phyloP scores from a whole-genome alignment of 2,888 invertebrate genomes.

The Nomada fabriciana region DNA sequence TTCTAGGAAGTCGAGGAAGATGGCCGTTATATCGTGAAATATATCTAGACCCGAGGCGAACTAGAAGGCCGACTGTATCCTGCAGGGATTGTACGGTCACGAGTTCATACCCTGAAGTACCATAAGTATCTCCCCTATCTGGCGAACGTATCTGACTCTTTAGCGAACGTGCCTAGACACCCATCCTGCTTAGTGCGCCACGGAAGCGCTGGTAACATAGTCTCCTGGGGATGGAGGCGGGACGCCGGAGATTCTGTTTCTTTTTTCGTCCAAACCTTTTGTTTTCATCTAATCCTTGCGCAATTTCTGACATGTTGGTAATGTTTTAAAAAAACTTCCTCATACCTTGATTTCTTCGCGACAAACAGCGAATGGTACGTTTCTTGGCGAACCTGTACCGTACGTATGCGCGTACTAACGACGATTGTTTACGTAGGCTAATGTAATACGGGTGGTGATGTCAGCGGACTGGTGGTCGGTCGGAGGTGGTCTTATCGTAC shows the following conservation, averaged over 20 bases:
- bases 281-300: neutral
- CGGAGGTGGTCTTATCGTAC: slow-evolving; percentile 48
- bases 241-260: slow-evolving; percentile 9
- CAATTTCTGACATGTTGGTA: neutral
- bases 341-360: slow-evolving; percentile 3
- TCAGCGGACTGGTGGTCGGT: slow-evolving; percentile 69
- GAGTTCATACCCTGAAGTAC: slow-evolving; percentile 74
- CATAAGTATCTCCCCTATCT: slow-evolving; percentile 76
- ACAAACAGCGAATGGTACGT: slow-evolving; percentile 12
- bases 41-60: slow-evolving; percentile 48
- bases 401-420: slow-evolving; percentile 27
- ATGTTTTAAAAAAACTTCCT: no score
- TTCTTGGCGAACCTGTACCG: neutral
- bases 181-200: slow-evolving; percentile 57
- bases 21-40: slow-evolving; percentile 60
- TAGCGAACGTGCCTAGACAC: slow-evolving; percentile 78
- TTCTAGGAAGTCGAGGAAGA: slow-evolving; percentile 51
- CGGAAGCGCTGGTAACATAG: slow-evolving; percentile 23
- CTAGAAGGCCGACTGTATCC: slow-evolving; percentile 61
- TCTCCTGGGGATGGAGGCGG: slow-evolving; percentile 43
- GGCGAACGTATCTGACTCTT: slow-evolving; percentile 76
- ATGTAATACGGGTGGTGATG: slow-evolving; percentile 79
- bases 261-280: neutral
- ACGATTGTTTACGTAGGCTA: slow-evolving; percentile 79
- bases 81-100: slow-evolving; percentile 70